Base-by-base conservation (phyloP, 2,113 vertebrate genomes). In the Hemichromis elongatus region DNA sequence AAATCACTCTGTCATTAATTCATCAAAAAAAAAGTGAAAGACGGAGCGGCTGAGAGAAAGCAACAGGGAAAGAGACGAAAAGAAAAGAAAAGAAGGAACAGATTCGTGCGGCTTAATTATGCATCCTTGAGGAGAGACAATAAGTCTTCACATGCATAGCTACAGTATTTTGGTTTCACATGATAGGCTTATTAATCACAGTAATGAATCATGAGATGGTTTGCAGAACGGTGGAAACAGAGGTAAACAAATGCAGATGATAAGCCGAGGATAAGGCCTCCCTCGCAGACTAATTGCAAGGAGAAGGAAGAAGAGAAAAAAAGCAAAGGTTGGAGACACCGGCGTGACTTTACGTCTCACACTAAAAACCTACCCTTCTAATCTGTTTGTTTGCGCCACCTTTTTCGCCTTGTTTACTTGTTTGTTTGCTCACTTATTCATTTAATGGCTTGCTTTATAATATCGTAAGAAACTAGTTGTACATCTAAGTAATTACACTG, bases 181-280 rank as follows among this genome's bases (percentile, higher is more conserved):
- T 84, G 91, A 94, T 89, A 75, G 91, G 92, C 91, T 95, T 94
- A 91, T 94, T 96, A 95, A 95, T 95, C 93, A 95, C 89, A 81
- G 92, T 94, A 94, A 95, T 95, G 89, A 95, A 94, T 95, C 90
- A 90, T 83, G 77, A 92, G 93, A 86, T 24, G 26, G 83, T 86
- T 84, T 92, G 92, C 87, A 88, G 87, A 92, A 83, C 66, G 89
- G 52, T 75, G 82, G 86, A 93, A 93, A 92, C 61, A 50, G 80
- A 83, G 89, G 68, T 91, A 94, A 96, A 95, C 92, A 93, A 93
- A 89, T 56, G 83, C 42, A 85, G 82, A 90, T 80, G 86, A 90
- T 90, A 87, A 92, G 81, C 84, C 28, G 26, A 21, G 55, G 82
- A 92, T 83, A 88, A 91, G 70, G 70, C 68, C 63, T 50, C 45